Conservation (phyloP, 2,113 vertebrate genomes). For the Tympanuchus pallidicinctus region DNA sequence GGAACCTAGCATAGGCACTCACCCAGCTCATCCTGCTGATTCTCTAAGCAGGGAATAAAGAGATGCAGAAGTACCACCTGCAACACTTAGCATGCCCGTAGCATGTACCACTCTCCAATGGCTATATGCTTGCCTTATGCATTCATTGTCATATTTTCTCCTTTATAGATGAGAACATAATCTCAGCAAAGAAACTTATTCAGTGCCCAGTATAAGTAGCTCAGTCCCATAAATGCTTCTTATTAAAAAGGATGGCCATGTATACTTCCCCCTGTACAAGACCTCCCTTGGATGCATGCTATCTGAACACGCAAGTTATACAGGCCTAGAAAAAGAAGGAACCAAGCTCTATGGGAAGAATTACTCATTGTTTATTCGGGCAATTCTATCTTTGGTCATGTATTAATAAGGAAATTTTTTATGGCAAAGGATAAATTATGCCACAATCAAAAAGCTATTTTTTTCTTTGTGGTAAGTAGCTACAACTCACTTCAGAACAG, state of each 20-base stretch:
- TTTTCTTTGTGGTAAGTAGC: background rate
- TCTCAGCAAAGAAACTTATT: background rate
- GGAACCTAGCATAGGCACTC: fast-evolving
- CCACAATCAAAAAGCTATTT: background rate
- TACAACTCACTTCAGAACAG: background rate
- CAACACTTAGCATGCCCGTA: background rate
- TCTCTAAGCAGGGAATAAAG: background rate
- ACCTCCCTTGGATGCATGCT: background rate
- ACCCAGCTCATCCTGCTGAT: background rate
- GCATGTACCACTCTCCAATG: background rate
- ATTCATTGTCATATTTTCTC: background rate
- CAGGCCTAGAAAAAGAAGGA: background rate
- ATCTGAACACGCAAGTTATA: background rate
- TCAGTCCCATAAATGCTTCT: background rate
- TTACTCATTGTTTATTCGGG: background rate
- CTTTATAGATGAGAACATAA: background rate
- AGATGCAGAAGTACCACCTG: background rate
- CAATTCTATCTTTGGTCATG: background rate
- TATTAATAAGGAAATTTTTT: background rate
- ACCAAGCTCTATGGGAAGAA: background rate
- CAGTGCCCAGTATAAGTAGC: background rate
- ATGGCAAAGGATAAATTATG: background rate
- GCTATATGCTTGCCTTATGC: background rate
- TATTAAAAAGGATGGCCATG: background rate
- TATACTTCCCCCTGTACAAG: background rate